Evolutionary conservation across 53 echinoderm and acorn worm species (phyloP).

Genomic region (Echinometra lucunter): DNA sequence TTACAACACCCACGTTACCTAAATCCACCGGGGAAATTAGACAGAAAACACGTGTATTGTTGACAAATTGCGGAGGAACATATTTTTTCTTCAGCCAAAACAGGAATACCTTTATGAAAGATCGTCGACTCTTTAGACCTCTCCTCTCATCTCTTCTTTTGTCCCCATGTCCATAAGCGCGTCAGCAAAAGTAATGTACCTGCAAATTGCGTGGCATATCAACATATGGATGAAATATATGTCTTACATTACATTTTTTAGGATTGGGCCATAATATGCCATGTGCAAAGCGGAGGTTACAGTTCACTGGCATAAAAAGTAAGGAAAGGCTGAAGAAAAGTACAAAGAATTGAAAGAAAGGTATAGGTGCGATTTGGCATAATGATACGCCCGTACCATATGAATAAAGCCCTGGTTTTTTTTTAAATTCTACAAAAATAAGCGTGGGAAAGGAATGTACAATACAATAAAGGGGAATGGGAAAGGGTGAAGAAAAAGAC

Average conservation of each 20-base stretch:
- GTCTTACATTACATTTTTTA: neutral
- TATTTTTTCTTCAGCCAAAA: conserved; percentile 1
- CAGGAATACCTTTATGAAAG: conserved; percentile 18
- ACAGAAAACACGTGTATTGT: conserved; percentile 63
- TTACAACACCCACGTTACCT: conserved; percentile 48
- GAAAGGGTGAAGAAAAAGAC: neutral
- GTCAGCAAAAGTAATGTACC: conserved; percentile 56
- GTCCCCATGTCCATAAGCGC: neutral
- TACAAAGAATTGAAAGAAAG: neutral
- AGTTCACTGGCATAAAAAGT: conserved; percentile 32
- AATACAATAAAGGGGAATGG: neutral
- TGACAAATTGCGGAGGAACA: conserved; percentile 55
- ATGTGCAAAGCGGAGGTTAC: neutral
- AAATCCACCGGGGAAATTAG: conserved; percentile 41
- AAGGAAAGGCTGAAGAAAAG: neutral
- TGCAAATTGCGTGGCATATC: conserved; percentile 35
- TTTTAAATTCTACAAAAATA: neutral
- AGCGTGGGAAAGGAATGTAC: neutral
- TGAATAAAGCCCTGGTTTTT: neutral
- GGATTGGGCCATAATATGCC: neutral
- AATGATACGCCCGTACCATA: neutral
- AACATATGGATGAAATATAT: neutral
- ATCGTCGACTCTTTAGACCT: conserved; percentile 7
- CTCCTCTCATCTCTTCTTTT: neutral
- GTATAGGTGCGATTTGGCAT: neutral